Evolutionary conservation across 2,888 invertebrate genomes (phyloP).

Genomic region (Eupithecia tripunctaria): DNA sequence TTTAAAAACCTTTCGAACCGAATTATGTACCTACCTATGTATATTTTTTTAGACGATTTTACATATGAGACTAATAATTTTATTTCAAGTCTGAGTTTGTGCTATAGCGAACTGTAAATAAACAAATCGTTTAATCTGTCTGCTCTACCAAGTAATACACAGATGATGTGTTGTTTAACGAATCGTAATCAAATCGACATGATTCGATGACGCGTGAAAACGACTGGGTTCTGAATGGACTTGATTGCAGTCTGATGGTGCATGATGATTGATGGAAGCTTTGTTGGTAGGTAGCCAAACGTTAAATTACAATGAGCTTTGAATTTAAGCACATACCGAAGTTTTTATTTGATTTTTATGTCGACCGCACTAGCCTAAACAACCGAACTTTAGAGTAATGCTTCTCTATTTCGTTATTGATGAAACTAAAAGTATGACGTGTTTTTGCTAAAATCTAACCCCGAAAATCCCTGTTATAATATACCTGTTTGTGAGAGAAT

Average conservation of each 20-base stretch:
- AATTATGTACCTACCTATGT: too few species aligned
- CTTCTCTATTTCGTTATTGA: neutral
- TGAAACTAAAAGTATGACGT: neutral
- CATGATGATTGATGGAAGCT: slow-evolving; percentile 46
- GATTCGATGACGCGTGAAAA: slow-evolving; percentile 46
- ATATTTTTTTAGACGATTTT: neutral
- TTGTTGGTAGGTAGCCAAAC: slow-evolving; percentile 37
- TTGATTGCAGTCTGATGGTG: slow-evolving; percentile 49
- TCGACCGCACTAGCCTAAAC: neutral
- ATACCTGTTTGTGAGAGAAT: too few species aligned
- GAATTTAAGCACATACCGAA: slow-evolving; percentile 12
- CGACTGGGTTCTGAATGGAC: slow-evolving; percentile 54
- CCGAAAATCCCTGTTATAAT: too few species aligned
- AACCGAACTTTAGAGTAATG: neutral
- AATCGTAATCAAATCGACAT: slow-evolving; percentile 50
- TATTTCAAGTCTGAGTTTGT: neutral
- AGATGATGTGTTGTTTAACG: slow-evolving; percentile 19
- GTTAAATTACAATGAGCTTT: slow-evolving; percentile 45
- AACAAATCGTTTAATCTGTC: neutral
- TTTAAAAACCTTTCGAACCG: too few species aligned
- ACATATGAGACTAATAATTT: neutral
- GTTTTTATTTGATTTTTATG: neutral
- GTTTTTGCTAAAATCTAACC: neutral
- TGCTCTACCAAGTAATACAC: neutral
- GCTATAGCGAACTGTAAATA: neutral